phyloP scores from a whole-genome alignment of 2,113 vertebrate genomes.

The Percina caprodes region DNA sequence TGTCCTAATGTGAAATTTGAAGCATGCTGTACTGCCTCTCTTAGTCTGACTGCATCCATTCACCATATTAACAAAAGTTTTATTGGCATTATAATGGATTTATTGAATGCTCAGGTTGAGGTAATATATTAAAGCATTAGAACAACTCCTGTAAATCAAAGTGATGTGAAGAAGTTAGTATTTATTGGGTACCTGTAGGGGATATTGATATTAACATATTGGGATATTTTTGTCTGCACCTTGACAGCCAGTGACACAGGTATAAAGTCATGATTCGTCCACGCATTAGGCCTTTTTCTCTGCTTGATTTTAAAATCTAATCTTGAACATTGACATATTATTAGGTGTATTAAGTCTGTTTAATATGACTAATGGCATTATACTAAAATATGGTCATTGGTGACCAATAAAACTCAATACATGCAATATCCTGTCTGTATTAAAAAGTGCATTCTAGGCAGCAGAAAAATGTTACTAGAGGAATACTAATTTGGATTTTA shows the following conservation, averaged over 20 bases:
- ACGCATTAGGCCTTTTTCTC: background rate
- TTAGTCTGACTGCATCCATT: background rate
- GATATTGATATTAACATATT: background rate
- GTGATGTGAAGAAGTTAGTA: background rate
- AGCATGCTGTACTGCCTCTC: background rate
- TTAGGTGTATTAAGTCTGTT: background rate
- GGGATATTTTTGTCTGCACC: background rate
- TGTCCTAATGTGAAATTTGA: background rate
- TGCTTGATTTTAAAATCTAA: background rate
- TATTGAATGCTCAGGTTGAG: background rate
- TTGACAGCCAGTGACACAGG: background rate
- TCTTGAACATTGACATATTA: background rate
- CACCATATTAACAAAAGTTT: background rate
- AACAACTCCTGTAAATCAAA: background rate
- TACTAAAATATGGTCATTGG: background rate
- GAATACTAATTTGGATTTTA: background rate
- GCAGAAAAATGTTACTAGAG: background rate
- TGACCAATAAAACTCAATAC: background rate
- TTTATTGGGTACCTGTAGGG: background rate
- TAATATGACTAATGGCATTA: background rate
- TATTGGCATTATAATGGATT: background rate
- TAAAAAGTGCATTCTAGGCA: background rate
- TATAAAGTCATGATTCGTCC: background rate
- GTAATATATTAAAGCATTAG: background rate
- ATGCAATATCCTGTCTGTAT: background rate